Conservation (phyloP, 2,888 invertebrate species). For the Flabesymbios commensalis region DNA sequence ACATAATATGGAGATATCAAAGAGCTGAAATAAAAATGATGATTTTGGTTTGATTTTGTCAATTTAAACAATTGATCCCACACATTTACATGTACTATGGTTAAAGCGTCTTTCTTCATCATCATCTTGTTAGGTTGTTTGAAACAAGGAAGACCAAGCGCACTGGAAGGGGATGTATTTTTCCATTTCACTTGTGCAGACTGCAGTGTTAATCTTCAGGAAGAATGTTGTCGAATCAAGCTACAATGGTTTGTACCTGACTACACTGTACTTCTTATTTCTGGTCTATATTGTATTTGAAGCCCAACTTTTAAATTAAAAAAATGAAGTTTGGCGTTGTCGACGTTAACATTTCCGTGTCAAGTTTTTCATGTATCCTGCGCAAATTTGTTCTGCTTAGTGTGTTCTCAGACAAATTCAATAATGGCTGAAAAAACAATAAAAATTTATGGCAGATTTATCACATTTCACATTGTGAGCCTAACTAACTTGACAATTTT, state of each 20-base stretch:
- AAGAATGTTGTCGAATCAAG: conserved; percentile 21
- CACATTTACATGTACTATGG: too few relatives aligned
- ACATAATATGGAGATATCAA: too few relatives aligned
- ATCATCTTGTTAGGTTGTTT: conserved; percentile 49
- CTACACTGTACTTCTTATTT: not conserved
- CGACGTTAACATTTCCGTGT: not conserved
- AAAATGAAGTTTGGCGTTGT: too few relatives aligned
- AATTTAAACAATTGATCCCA: too few relatives aligned
- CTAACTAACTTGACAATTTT: too few relatives aligned
- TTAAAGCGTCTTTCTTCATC: too few relatives aligned
- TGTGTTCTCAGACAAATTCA: not conserved
- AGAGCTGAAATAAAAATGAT: too few relatives aligned
- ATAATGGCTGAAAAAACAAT: too few relatives aligned
- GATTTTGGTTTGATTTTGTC: too few relatives aligned
- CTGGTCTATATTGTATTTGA: too few relatives aligned
- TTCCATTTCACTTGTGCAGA: conserved; percentile 46
- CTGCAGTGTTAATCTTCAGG: conserved; percentile 35
- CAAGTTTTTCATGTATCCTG: not conserved
- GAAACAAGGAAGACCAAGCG: conserved; percentile 42
- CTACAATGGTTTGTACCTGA: conserved; percentile 24
- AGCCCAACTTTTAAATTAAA: too few relatives aligned
- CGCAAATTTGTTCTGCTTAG: not conserved
- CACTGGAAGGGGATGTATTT: conserved; percentile 49
- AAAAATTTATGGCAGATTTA: not conserved
- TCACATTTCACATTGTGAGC: too few relatives aligned